Percentiles rank a stretch among this genome's conserved stretches.
Evolutionary conservation across 2,113 vertebrate genomes (phyloP).

Genomic region (Syrrhaptes paradoxus): DNA sequence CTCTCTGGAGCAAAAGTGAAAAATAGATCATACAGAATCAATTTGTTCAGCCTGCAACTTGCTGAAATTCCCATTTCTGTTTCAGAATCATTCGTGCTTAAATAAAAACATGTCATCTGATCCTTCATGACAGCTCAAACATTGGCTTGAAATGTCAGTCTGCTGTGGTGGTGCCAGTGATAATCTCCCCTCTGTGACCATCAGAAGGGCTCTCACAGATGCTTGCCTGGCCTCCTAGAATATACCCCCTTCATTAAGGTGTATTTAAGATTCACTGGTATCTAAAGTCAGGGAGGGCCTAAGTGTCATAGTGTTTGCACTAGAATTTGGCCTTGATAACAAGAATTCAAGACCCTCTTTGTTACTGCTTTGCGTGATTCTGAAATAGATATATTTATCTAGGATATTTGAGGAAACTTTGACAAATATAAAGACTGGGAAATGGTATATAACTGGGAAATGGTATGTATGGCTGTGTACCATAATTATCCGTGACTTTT

Average conservation of each 20-base stretch:
- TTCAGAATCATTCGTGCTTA: not conserved
- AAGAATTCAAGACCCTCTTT: not conserved
- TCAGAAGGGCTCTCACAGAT: not conserved
- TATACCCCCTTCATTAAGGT: not conserved
- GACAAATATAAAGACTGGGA: not conserved
- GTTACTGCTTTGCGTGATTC: not conserved
- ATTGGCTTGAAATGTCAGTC: not conserved
- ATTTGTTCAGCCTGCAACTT: slow-evolving; percentile 42
- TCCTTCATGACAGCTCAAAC: not conserved
- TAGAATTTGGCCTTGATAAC: not conserved
- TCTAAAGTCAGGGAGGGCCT: not conserved
- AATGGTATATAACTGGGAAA: not conserved
- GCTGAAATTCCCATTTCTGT: slow-evolving; percentile 50
- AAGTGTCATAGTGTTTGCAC: not conserved
- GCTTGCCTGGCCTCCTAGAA: not conserved
- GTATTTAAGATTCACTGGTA: not conserved
- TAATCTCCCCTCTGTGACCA: not conserved
- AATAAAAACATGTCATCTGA: not conserved
- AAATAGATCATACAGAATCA: slow-evolving; percentile 31
- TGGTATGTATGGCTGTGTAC: not conserved
- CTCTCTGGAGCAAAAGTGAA: slow-evolving; percentile 44
- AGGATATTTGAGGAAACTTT: not conserved
- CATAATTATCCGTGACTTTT: not conserved
- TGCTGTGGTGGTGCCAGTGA: not conserved
- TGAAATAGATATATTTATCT: not conserved